Conservation (phyloP, 2,888 invertebrate genomes). For the Chloroclystis v-ata region DNA sequence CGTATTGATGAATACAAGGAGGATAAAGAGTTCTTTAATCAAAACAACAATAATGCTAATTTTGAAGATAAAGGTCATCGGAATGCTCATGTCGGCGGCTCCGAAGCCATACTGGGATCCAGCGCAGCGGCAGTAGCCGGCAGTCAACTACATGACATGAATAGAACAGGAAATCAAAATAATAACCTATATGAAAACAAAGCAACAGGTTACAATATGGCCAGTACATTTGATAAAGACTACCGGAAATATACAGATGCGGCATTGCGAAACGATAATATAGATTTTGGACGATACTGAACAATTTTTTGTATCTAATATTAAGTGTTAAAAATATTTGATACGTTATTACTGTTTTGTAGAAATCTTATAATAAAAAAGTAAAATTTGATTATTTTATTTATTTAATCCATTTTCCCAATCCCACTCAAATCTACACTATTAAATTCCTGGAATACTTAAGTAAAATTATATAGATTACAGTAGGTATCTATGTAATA, state of each 20-base stretch:
- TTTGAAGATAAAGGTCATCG: conserved; percentile 47
- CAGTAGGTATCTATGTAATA: too few relatives aligned
- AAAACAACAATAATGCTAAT: conserved; percentile 46
- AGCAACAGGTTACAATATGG: conserved; percentile 34
- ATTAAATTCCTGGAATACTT: too few relatives aligned
- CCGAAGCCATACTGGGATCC: conserved; percentile 45
- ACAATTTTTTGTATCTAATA: background rate
- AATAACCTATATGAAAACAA: conserved; percentile 37
- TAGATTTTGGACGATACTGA: conserved; percentile 40
- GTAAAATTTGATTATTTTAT: too few relatives aligned
- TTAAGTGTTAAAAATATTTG: too few relatives aligned
- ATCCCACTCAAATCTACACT: too few relatives aligned
- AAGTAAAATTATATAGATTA: too few relatives aligned
- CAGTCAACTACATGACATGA: conserved; percentile 35
- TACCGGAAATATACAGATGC: conserved; percentile 47
- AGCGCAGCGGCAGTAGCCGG: conserved; percentile 41
- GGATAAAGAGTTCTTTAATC: conserved; percentile 64
- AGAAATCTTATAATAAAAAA: too few relatives aligned
- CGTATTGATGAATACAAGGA: conserved; percentile 67
- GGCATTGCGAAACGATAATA: conserved; percentile 42
- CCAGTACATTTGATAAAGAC: conserved; percentile 35
- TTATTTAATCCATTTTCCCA: too few relatives aligned
- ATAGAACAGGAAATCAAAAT: conserved; percentile 35
- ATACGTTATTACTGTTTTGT: too few relatives aligned
- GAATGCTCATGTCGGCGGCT: conserved; percentile 44